Conservation (phyloP, 2,888 invertebrate genomes). For the Pasiphila rectangulata region DNA sequence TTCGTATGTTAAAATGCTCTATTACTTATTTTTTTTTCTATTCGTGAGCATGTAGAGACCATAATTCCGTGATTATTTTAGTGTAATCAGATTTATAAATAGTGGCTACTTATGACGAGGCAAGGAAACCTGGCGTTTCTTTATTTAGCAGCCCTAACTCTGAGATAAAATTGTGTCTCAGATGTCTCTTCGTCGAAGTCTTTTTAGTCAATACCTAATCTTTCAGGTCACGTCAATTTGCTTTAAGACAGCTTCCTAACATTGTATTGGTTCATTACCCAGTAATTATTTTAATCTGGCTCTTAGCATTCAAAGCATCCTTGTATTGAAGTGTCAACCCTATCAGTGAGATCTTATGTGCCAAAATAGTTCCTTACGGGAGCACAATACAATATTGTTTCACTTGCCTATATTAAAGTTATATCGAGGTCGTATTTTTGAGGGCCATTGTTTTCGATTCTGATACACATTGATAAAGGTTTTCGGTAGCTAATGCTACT, state of each 20-base stretch:
- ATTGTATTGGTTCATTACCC: conserved; percentile 20
- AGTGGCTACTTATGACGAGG: no score
- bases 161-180: no score
- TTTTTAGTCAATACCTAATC: background rate
- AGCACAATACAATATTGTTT: conserved; percentile 27
- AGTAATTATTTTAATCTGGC: conserved; percentile 13
- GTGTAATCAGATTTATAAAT: no score
- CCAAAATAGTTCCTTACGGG: conserved; percentile 29
- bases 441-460: conserved; percentile 16
- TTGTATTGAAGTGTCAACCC: conserved; percentile 53
- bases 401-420: conserved; percentile 12
- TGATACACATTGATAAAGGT: conserved; percentile 12
- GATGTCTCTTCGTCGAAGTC: no score
- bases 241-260: conserved; percentile 37
- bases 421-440: conserved; percentile 23
- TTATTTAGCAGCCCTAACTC: no score
- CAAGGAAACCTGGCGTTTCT: no score
- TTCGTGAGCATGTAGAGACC: no score
- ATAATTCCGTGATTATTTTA: no score
- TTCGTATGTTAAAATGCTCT: no score
- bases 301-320: conserved; percentile 53
- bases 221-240: conserved; percentile 21
- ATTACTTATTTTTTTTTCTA: no score
- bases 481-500: no score
- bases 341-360: conserved; percentile 29